phyloP scores from a whole-genome alignment of 1,140 invertebrate species.

The Ceratosolen fusciceps region DNA sequence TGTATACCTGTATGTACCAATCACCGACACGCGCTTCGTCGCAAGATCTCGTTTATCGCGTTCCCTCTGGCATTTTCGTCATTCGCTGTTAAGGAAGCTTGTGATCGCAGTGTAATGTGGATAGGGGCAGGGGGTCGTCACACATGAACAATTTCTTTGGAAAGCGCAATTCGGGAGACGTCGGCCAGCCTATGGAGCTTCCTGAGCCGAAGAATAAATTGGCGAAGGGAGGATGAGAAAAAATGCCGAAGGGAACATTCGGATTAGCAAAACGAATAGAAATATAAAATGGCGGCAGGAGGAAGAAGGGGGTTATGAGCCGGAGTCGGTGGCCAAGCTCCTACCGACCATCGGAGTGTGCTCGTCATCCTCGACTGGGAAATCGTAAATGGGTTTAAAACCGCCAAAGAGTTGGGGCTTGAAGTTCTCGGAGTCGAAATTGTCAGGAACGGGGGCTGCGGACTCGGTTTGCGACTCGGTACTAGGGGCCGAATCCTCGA shows the following conservation, averaged over 20 bases:
- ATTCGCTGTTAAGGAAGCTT: neutral
- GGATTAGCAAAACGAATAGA: neutral
- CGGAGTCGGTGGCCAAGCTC: neutral
- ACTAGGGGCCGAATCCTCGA: slow-evolving; percentile 38
- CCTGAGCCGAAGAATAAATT: too few species aligned
- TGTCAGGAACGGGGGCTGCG: slow-evolving; percentile 56
- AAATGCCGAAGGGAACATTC: slow-evolving; percentile 48
- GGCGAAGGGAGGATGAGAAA: too few species aligned
- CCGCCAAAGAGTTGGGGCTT: slow-evolving; percentile 80
- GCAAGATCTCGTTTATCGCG: slow-evolving; percentile 32
- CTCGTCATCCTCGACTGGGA: slow-evolving; percentile 56
- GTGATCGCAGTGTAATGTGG: neutral
- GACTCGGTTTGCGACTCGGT: slow-evolving; percentile 51
- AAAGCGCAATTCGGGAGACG: too few species aligned
- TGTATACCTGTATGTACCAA: slow-evolving; percentile 27
- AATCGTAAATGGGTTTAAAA: slow-evolving; percentile 78
- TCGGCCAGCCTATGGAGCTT: too few species aligned
- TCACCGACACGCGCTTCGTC: slow-evolving; percentile 31
- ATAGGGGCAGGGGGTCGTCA: neutral
- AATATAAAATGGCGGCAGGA: neutral
- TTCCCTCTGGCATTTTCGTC: slow-evolving; percentile 41
- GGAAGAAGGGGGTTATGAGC: neutral
- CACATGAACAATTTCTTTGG: too few species aligned
- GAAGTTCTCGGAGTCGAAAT: slow-evolving; percentile 78
- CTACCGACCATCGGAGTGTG: slow-evolving; percentile 44